Percentiles rank a stretch among this genome's conserved stretches.
Evolutionary conservation across 1,140 invertebrate species (phyloP).

Genomic region (Anoplolepis gracilipes): DNA sequence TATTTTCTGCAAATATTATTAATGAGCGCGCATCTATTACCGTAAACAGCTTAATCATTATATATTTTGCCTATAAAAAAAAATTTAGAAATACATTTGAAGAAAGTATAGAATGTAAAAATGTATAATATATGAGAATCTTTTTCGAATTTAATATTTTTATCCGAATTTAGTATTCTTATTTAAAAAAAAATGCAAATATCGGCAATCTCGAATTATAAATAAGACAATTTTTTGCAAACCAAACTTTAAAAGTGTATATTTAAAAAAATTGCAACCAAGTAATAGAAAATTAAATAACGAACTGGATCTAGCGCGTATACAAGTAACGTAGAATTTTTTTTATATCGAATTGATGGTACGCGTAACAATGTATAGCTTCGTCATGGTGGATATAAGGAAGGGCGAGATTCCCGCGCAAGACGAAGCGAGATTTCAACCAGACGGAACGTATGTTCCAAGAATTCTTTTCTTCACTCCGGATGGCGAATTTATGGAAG

Average conservation of each 20-base stretch:
- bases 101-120: neutral
- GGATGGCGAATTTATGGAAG: slow-evolving; percentile 75
- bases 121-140: neutral
- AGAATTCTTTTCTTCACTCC: slow-evolving; percentile 81
- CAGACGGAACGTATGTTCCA: slow-evolving; percentile 81
- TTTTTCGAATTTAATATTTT: no score
- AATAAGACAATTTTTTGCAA: neutral
- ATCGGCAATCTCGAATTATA: neutral
- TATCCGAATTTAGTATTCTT: no score
- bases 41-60: no score
- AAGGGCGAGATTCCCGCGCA: slow-evolving; percentile 54
- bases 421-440: slow-evolving; percentile 72
- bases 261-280: neutral
- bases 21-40: no score
- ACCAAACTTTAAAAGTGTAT: neutral
- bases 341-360: no score
- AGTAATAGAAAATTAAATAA: no score
- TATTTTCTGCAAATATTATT: no score
- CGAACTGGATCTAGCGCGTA: no score
- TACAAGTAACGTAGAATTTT: no score
- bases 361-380: slow-evolving; percentile 8
- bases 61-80: no score
- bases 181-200: neutral
- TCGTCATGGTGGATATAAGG: slow-evolving; percentile 67
- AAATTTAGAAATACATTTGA: neutral